These are phyloP conservation scores for Megalurothrips usitatus DNA, from an alignment of 2,888 invertebrate species.

Conservation along the genomic window DNA sequence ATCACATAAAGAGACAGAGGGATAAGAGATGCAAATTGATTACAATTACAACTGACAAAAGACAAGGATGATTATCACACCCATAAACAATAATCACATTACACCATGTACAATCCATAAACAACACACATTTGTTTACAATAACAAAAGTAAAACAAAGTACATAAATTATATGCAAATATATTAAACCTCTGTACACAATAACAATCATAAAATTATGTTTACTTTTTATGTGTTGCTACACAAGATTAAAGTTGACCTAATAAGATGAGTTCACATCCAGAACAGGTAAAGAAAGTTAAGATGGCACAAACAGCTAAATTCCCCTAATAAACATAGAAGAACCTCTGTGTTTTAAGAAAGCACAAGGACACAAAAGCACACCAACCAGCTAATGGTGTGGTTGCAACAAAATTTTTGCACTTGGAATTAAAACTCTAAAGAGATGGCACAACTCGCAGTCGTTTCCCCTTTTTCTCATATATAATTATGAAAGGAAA, in stretches of 20 bases:
- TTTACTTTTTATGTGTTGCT: neutral
- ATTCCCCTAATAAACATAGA: no score
- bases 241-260: neutral
- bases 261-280: neutral
- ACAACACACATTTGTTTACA: conserved; percentile 17
- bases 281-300: neutral
- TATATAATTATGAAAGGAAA: neutral
- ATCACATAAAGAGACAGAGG: neutral
- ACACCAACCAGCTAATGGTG: no score
- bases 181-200: conserved; percentile 18
- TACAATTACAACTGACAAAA: neutral
- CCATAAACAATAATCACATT: neutral
- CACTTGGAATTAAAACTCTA: neutral
- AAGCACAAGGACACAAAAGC: no score
- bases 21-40: neutral
- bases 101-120: neutral
- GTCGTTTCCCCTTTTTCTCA: neutral
- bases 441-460: neutral
- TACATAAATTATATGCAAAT: conserved; percentile 25
- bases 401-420: neutral
- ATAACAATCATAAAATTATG: conserved; percentile 11
- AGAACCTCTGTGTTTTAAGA: no score
- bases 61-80: neutral
- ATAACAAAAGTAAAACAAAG: conserved; percentile 15
- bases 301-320: neutral